These are phyloP conservation scores for Timema podura DNA, from an alignment of 2,888 invertebrate genomes.

Conservation along the genomic window DNA sequence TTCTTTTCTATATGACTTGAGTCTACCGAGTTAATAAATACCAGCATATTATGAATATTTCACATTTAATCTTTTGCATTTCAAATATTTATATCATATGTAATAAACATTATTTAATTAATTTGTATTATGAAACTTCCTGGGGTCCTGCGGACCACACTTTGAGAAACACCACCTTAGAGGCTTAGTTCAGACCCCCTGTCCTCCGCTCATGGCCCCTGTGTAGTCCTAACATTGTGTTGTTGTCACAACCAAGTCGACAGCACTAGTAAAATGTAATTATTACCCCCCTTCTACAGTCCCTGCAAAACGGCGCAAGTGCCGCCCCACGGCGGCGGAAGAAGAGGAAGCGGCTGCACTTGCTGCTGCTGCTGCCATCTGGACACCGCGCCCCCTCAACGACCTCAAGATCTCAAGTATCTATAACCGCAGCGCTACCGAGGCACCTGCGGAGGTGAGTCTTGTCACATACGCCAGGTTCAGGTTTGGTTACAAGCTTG, in stretches of 20 bases:
- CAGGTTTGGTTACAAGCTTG: neutral
- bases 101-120: too few relatives aligned
- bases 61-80: too few relatives aligned
- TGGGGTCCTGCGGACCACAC: too few relatives aligned
- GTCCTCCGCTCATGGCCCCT: neutral
- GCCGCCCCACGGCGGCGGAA: slow-evolving; percentile 55
- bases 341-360: slow-evolving; percentile 50
- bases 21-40: too few relatives aligned
- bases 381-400: slow-evolving; percentile 79
- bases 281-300: slow-evolving; percentile 32
- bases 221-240: neutral
- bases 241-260: too few relatives aligned
- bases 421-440: slow-evolving; percentile 68
- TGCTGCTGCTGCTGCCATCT: slow-evolving; percentile 45
- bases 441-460: slow-evolving; percentile 72
- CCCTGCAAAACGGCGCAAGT: slow-evolving; percentile 70
- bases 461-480: neutral
- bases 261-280: too few relatives aligned
- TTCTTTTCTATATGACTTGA: too few relatives aligned
- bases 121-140: too few relatives aligned
- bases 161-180: too few relatives aligned
- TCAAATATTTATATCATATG: too few relatives aligned
- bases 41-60: too few relatives aligned
- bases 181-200: too few relatives aligned
- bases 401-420: slow-evolving; percentile 87